These are phyloP conservation scores for Steatornis caripensis DNA, from an alignment of 2,113 vertebrate genomes.

Conservation along the genomic window DNA sequence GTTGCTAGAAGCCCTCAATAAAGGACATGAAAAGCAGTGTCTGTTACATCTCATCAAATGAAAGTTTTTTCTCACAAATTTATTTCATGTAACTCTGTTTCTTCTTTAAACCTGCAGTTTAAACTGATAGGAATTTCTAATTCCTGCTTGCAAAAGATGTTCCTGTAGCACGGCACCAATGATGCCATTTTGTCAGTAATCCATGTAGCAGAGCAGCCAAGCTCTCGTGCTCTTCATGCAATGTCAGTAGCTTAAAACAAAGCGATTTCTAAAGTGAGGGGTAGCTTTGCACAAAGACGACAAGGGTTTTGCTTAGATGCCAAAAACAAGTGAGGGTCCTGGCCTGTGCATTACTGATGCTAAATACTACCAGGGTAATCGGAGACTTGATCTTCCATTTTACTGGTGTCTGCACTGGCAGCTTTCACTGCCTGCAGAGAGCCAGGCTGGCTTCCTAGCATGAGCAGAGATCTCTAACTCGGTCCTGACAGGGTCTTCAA, in stretches of 20 bases:
- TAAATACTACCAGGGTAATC: neutral
- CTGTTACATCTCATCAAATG: neutral
- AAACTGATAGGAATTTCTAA: neutral
- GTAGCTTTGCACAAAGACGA: neutral
- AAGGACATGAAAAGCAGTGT: neutral
- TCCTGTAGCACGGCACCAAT: neutral
- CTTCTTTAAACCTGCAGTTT: neutral
- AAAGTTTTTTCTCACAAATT: neutral
- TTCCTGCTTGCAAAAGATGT: neutral
- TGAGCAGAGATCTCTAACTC: neutral
- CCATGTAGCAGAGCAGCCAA: neutral
- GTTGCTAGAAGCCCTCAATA: neutral
- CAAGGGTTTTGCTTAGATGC: neutral
- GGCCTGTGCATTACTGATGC: neutral
- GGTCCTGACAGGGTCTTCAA: neutral
- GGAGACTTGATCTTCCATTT: neutral
- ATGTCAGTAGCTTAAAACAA: neutral
- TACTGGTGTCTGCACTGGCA: neutral
- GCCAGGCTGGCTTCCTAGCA: neutral
- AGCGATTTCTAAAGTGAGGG: neutral
- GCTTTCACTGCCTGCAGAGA: rapidly evolving
- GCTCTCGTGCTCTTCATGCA: neutral
- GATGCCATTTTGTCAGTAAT: neutral
- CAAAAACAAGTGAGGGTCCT: neutral
- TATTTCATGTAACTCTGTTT: neutral